Percentiles rank a stretch among this genome's conserved stretches.
Evolutionary conservation across 2,113 vertebrate species (phyloP).

Genomic region (Condylura cristata): DNA sequence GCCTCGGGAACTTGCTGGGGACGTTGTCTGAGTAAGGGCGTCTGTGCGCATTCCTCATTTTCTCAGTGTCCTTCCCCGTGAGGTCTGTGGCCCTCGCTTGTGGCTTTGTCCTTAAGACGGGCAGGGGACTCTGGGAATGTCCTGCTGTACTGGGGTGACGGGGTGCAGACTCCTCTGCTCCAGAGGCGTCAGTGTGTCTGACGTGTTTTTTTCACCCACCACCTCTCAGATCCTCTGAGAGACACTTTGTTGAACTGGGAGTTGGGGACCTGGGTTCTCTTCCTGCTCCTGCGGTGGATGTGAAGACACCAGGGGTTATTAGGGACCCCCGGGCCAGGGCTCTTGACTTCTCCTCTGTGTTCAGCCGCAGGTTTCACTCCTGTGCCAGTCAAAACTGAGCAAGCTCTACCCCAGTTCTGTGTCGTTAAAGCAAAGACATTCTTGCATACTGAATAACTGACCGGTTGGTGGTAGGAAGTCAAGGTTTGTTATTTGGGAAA

Average conservation of each 20-base stretch:
- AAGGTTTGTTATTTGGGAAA: background rate
- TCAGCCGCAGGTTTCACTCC: background rate
- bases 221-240: background rate
- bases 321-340: background rate
- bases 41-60: background rate
- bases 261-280: background rate
- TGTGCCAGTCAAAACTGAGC: background rate
- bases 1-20: background rate
- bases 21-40: background rate
- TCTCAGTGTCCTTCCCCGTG: background rate
- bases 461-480: background rate
- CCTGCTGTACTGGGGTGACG: background rate
- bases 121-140: fast-evolving
- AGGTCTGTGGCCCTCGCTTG: background rate
- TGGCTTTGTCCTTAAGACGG: background rate
- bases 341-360: background rate
- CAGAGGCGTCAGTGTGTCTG: background rate
- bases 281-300: background rate
- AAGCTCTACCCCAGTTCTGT: background rate
- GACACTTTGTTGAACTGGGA: background rate
- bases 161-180: background rate
- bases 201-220: background rate
- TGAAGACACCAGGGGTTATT: background rate
- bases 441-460: background rate
- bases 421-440: background rate